Percentiles rank a stretch among this genome's conserved stretches.
Evolutionary conservation across 1,140 invertebrate species (phyloP).

Genomic region (Drosophila pseudoobscura): DNA sequence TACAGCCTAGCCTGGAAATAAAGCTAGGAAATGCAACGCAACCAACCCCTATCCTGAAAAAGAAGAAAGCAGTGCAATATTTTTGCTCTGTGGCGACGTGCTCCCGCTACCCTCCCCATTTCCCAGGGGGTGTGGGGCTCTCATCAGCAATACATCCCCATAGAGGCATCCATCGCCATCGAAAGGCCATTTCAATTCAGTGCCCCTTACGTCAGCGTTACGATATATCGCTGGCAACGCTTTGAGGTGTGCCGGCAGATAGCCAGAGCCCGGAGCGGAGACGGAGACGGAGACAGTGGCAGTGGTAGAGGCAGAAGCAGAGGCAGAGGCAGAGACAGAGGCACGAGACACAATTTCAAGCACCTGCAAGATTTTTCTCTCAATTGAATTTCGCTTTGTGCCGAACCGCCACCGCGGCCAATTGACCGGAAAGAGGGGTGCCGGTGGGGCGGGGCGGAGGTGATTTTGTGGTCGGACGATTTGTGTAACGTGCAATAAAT

Average conservation of each 20-base stretch:
- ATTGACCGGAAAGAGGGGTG: constrained; percentile 10
- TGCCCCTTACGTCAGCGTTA: constrained; percentile 75
- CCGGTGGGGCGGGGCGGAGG: neutral
- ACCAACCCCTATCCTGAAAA: constrained; percentile 32
- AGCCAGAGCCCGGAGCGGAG: neutral
- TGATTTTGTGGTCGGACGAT: constrained; percentile 51
- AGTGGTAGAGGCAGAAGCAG: constrained; percentile 4
- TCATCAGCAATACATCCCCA: no score
- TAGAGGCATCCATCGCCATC: constrained; percentile 6
- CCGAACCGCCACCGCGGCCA: constrained; percentile 51
- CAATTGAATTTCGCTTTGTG: constrained; percentile 72
- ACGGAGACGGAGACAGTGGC: neutral
- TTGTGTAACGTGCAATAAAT: constrained; percentile 75
- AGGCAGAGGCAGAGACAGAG: constrained; percentile 35
- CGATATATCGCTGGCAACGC: constrained; percentile 41
- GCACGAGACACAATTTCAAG: constrained; percentile 66
- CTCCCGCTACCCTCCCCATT: constrained; percentile 1
- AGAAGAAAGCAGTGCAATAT: constrained; percentile 11
- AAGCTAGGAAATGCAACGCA: constrained; percentile 54
- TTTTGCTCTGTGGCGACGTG: constrained; percentile 36
- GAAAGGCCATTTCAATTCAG: constrained; percentile 68
- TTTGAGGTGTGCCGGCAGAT: constrained; percentile 59
- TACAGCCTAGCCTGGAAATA: constrained; percentile 12
- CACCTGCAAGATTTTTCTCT: constrained; percentile 65
- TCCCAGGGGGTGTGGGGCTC: neutral